phyloP scores from a whole-genome alignment of 2,113 vertebrate species.

The Sula dactylatra region DNA sequence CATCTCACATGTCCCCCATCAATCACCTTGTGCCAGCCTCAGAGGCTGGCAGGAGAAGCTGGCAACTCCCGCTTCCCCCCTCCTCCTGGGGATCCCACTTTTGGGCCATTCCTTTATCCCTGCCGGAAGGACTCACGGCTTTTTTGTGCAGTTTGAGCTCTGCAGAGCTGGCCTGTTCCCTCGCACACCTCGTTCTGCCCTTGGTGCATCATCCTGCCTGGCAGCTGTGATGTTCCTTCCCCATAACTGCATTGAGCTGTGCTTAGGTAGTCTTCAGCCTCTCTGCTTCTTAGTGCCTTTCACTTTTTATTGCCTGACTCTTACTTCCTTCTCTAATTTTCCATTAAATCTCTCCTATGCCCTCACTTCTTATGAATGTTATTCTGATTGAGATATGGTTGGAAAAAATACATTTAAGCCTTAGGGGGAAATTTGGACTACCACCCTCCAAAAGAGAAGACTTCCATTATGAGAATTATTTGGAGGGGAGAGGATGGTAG shows the following conservation, averaged over 20 bases:
- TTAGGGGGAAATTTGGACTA: neutral
- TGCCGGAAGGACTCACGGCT: neutral
- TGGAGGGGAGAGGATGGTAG: neutral
- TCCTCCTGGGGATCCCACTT: neutral
- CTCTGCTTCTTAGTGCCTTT: neutral
- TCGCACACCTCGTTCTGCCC: neutral
- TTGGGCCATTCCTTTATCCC: neutral
- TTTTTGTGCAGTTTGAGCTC: neutral
- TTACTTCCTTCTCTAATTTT: neutral
- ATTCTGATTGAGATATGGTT: neutral
- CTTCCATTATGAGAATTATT: neutral
- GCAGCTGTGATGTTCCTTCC: neutral
- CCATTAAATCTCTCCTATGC: neutral
- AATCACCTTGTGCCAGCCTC: neutral
- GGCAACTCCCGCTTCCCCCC: neutral
- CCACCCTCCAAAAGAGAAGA: neutral
- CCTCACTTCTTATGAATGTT: neutral
- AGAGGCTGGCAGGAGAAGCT: neutral
- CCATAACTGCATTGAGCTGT: accelerated
- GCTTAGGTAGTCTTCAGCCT: neutral
- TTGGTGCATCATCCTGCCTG: accelerated
- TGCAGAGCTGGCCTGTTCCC: neutral
- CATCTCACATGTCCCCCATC: neutral
- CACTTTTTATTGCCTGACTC: neutral
- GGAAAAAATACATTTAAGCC: neutral